A percentile compares a stretch with the other conserved stretches of the same genome.
phyloP scores from a whole-genome alignment of 2,888 invertebrate species.

The Catocala sponsa region DNA sequence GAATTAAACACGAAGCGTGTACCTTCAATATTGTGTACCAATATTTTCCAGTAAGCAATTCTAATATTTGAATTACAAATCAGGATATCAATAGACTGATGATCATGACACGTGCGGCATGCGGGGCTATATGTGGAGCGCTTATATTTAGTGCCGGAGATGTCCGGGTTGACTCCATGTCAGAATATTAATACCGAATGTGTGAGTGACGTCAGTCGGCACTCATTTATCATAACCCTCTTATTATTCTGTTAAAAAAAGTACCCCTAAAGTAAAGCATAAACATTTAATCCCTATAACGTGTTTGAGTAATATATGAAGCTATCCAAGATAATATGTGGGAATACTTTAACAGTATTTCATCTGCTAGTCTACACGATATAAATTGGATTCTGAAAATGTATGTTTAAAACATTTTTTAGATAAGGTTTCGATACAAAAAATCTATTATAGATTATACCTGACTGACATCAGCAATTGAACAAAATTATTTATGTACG shows the following conservation, averaged over 20 bases:
- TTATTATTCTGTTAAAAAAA: constrained; percentile 47
- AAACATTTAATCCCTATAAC: constrained; percentile 24
- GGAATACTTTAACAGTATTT: background rate
- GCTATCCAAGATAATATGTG: background rate
- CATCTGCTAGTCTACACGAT: background rate
- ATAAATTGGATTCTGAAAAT: too few species aligned
- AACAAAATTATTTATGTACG: too few species aligned
- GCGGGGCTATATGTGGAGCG: constrained; percentile 3
- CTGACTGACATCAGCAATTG: too few species aligned
- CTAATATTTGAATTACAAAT: background rate
- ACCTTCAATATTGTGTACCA: background rate
- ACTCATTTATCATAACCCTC: constrained; percentile 48
- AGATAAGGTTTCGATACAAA: too few species aligned
- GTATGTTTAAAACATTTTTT: too few species aligned
- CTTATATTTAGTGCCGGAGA: constrained; percentile 10
- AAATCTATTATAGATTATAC: too few species aligned
- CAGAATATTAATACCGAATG: constrained; percentile 43
- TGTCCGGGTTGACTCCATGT: constrained; percentile 15
- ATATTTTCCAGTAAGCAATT: background rate
- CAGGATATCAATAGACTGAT: background rate
- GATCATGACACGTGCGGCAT: constrained; percentile 7
- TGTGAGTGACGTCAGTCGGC: constrained; percentile 41
- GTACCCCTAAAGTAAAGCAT: constrained; percentile 27
- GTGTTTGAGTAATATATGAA: background rate
- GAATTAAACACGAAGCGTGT: too few species aligned